A percentile compares a stretch with the other conserved stretches of the same genome.
These are phyloP conservation scores for Zygaena filipendulae DNA, from an alignment of 2,888 invertebrate genomes.

Conservation along the genomic window DNA sequence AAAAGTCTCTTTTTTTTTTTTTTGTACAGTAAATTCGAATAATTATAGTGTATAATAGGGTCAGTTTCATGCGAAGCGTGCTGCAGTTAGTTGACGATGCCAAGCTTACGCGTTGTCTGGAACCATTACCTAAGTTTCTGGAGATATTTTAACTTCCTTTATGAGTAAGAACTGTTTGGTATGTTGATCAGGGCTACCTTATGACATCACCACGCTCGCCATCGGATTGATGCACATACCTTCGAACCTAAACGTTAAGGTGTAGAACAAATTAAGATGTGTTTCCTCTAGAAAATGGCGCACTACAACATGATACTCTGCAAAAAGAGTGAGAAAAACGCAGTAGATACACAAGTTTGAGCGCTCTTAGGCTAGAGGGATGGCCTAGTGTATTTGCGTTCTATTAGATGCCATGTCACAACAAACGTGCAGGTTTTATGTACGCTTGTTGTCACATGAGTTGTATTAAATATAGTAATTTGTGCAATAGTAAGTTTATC, in stretches of 20 bases:
- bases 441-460: conserved; percentile 2
- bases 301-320: too few species aligned
- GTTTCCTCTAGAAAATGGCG: too few species aligned
- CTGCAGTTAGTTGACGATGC: too few species aligned
- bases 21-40: conserved; percentile 5
- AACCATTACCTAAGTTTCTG: conserved; percentile 7
- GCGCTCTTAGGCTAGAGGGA: conserved; percentile 1
- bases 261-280: too few species aligned
- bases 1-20: conserved; percentile 3
- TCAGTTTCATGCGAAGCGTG: conserved; percentile 2
- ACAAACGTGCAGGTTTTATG: conserved; percentile 3
- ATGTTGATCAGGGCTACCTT: conserved; percentile 5
- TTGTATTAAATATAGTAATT: too few species aligned
- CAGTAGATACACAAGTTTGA: conserved; percentile 1
- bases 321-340: conserved; percentile 1
- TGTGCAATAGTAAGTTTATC: too few species aligned
- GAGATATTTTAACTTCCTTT: conserved; percentile 8
- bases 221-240: too few species aligned
- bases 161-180: conserved; percentile 7
- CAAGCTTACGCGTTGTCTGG: conserved; percentile 6
- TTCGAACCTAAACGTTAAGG: too few species aligned
- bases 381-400: too few species aligned
- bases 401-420: conserved; percentile 4
- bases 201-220: too few species aligned
- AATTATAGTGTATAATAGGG: too few species aligned